phyloP scores from a whole-genome alignment of 2,888 invertebrate genomes.

The Eucera pruinosa region DNA sequence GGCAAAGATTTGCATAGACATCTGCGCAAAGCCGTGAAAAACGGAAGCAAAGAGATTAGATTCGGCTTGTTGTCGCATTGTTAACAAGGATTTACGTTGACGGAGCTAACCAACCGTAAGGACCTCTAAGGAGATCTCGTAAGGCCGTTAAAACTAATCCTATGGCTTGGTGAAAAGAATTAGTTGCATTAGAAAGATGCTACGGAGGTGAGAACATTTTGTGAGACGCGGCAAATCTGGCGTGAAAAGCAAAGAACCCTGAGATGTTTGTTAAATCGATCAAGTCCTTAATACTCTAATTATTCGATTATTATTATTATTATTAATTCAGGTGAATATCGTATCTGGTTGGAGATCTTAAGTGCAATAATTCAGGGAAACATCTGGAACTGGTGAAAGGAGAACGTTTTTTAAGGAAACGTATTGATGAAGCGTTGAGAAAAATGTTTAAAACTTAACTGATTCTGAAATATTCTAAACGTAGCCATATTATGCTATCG shows the following conservation, averaged over 20 bases:
- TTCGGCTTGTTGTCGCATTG: conserved; percentile 53
- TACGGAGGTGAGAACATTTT: conserved; percentile 3
- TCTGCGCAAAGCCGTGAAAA: conserved; percentile 34
- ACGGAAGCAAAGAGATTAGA: conserved; percentile 67
- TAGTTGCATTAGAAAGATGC: conserved; percentile 38
- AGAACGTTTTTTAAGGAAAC: too few species aligned
- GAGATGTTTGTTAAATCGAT: conserved; percentile 19
- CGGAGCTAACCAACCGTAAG: conserved; percentile 78
- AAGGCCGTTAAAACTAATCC: conserved; percentile 73
- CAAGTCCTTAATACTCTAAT: not conserved
- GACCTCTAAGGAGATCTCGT: conserved; percentile 69
- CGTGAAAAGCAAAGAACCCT: not conserved
- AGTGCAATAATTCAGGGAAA: too few species aligned
- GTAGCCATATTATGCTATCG: too few species aligned
- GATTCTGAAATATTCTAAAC: too few species aligned
- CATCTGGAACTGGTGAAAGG: too few species aligned
- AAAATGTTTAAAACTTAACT: too few species aligned
- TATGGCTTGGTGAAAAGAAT: conserved; percentile 60
- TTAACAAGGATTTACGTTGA: conserved; percentile 78
- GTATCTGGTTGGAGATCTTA: too few species aligned
- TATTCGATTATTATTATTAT: not conserved
- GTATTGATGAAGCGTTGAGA: too few species aligned
- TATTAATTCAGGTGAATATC: too few species aligned
- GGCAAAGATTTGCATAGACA: not conserved
- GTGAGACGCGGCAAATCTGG: not conserved